phyloP scores from a whole-genome alignment of 2,113 vertebrate genomes.

The Heterocephalus glaber region DNA sequence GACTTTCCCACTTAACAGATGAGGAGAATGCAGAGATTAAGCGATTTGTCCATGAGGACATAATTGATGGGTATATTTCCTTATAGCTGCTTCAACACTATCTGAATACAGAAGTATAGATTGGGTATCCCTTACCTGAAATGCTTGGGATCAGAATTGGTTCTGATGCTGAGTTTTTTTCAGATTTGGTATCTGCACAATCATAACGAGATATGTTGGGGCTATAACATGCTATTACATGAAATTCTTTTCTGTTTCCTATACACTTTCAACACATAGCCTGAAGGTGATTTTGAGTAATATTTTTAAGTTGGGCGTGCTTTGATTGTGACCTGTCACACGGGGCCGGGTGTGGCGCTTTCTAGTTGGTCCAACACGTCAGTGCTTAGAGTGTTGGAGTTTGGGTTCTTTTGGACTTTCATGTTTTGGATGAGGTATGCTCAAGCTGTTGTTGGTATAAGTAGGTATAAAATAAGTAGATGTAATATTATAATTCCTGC shows the following conservation, averaged over 20 bases:
- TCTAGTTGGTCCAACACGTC: background rate
- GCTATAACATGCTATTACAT: fast-evolving
- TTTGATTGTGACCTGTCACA: too few relatives aligned
- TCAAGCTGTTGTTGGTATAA: background rate
- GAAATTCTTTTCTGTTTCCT: background rate
- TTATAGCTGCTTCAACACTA: background rate
- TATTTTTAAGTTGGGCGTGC: too few relatives aligned
- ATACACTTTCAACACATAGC: too few relatives aligned
- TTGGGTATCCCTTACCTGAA: background rate
- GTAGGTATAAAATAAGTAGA: background rate
- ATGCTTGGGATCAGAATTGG: background rate
- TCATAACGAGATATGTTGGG: too few relatives aligned
- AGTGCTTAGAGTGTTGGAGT: background rate
- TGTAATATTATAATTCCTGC: background rate
- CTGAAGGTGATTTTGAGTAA: background rate
- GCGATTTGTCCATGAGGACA: background rate
- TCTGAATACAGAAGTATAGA: background rate
- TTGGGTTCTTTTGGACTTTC: background rate
- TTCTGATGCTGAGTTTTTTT: background rate
- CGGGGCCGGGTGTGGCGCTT: fast-evolving
- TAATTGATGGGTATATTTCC: background rate
- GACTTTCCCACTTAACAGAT: too few relatives aligned
- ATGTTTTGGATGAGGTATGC: too few relatives aligned
- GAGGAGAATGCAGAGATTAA: background rate
- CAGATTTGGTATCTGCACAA: background rate